phyloP scores from a whole-genome alignment of 2,888 invertebrate species.

The Yponomeuta plumbellus region DNA sequence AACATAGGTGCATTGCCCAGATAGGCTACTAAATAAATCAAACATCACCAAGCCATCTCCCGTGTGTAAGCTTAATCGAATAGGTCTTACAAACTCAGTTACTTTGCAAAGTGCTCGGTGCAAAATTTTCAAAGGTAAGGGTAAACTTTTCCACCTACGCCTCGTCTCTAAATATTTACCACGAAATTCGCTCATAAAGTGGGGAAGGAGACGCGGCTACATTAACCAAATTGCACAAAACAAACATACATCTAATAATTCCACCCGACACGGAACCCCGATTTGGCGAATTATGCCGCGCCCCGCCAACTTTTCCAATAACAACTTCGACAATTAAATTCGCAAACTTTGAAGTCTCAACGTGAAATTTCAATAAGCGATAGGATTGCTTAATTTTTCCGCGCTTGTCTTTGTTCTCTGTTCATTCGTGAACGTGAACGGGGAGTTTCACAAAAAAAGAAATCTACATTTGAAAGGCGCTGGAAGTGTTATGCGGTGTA shows the following conservation, averaged over 20 bases:
- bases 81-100: slow-evolving; percentile 3
- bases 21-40: not conserved
- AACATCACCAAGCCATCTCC: not conserved
- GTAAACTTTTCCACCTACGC: slow-evolving; percentile 8
- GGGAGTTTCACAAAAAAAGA: slow-evolving; percentile 3
- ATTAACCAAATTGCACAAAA: slow-evolving; percentile 67
- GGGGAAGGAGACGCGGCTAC: slow-evolving; percentile 24
- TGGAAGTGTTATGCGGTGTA: slow-evolving; percentile 48
- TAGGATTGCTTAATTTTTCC: slow-evolving; percentile 41
- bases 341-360: slow-evolving; percentile 52
- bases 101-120: slow-evolving; percentile 5
- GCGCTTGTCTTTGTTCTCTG: slow-evolving; percentile 27
- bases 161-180: slow-evolving; percentile 8
- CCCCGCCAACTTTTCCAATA: slow-evolving; percentile 69
- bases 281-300: slow-evolving; percentile 58
- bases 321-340: slow-evolving; percentile 73
- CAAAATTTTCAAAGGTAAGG: slow-evolving; percentile 7
- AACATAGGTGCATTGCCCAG: not conserved
- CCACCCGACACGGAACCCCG: slow-evolving; percentile 48
- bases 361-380: slow-evolving; percentile 65
- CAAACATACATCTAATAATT: slow-evolving; percentile 69
- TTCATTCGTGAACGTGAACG: slow-evolving; percentile 23
- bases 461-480: not conserved
- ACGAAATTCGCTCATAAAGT: slow-evolving; percentile 7
- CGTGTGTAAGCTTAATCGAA: not conserved